A percentile compares a stretch with the other conserved stretches of the same genome.
Evolutionary conservation across 2,797 vertebrate genomes (phyloP).

Genomic region (Amniataba percoides): DNA sequence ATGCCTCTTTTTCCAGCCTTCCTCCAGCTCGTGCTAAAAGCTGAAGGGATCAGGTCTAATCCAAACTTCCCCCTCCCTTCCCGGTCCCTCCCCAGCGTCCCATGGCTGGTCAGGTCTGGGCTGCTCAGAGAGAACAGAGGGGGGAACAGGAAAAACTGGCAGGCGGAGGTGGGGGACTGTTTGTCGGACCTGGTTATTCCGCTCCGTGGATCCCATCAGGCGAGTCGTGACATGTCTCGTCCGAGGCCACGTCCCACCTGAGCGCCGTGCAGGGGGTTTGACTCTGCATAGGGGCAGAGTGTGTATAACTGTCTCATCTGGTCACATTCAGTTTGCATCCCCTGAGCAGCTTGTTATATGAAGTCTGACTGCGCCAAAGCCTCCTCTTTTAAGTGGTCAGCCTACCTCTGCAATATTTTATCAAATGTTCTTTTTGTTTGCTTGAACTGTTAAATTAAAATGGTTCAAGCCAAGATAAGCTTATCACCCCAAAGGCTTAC

Average conservation of each 20-base stretch:
- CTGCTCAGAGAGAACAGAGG: constrained; percentile 42
- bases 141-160: constrained; percentile 55
- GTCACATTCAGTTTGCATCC: constrained; percentile 72
- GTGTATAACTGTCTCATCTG: constrained; percentile 77
- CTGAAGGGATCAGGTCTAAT: constrained; percentile 80
- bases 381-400: constrained; percentile 50
- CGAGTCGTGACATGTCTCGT: constrained; percentile 76
- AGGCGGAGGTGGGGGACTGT: constrained; percentile 73
- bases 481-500: constrained; percentile 58
- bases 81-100: constrained; percentile 47
- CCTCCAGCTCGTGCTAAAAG: constrained; percentile 66
- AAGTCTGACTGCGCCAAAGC: constrained; percentile 48
- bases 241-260: constrained; percentile 77
- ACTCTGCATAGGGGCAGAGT: constrained; percentile 58
- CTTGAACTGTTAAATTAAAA: constrained; percentile 63
- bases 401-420: constrained; percentile 54
- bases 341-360: constrained; percentile 55
- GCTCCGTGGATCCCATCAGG: constrained; percentile 80
- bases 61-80: constrained; percentile 60
- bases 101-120: constrained; percentile 59
- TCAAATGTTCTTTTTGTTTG: constrained; percentile 67
- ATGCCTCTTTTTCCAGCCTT: constrained; percentile 73
- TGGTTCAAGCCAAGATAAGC: constrained; percentile 64
- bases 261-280: constrained; percentile 56
- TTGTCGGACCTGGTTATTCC: constrained; percentile 82